Conservation (phyloP, 2,797 vertebrate genomes). For the Meriones psammophilus region DNA sequence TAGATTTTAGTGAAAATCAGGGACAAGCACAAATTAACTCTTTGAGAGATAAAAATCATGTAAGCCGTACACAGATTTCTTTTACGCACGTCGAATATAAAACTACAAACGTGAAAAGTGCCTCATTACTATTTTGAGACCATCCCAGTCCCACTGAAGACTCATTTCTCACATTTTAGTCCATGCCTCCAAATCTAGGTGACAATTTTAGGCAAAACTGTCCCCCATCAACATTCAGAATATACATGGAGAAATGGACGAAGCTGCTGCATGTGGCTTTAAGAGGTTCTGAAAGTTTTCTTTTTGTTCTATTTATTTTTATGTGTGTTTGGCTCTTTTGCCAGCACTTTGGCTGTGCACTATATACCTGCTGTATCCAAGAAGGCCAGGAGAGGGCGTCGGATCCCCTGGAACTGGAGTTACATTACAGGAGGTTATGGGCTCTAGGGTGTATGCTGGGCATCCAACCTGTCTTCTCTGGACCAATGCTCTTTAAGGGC, state of each 20-base stretch:
- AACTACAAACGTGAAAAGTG: not conserved
- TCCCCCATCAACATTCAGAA: not conserved
- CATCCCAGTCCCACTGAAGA: not conserved
- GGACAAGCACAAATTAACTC: not conserved
- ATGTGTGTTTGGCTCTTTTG: not conserved
- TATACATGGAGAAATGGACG: not conserved
- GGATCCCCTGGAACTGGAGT: not conserved
- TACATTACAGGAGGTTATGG: not conserved
- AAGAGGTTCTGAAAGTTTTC: not conserved
- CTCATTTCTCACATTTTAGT: not conserved
- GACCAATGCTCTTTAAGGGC: not conserved
- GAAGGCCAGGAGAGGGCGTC: not conserved
- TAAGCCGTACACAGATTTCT: not conserved
- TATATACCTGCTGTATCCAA: not conserved
- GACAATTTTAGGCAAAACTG: not conserved
- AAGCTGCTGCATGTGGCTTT: not conserved
- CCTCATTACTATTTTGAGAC: not conserved
- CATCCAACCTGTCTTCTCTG: not conserved
- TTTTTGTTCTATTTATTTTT: not conserved
- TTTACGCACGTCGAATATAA: not conserved
- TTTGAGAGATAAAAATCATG: not conserved
- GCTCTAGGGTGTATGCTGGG: not conserved
- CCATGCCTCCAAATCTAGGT: fast-evolving
- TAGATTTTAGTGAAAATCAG: conserved; percentile 36
- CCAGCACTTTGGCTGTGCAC: not conserved